These are phyloP conservation scores for Thumatha senex DNA, from an alignment of 2,888 invertebrate genomes.

Conservation along the genomic window DNA sequence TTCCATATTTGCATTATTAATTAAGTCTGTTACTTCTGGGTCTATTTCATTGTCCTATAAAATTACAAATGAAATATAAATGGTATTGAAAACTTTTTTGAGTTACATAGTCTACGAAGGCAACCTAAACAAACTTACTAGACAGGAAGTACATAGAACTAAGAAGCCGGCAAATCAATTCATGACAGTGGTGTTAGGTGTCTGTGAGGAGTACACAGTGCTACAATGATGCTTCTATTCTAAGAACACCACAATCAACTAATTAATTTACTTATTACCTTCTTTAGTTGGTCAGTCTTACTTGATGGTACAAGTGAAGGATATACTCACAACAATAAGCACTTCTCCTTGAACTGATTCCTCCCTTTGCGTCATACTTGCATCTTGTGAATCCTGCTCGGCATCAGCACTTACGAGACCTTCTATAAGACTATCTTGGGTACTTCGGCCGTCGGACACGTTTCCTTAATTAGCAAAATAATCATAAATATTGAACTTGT, in stretches of 20 bases:
- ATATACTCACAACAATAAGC: constrained; percentile 75
- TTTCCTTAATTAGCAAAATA: constrained; percentile 83
- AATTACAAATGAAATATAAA: constrained; percentile 20
- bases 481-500: constrained; percentile 80
- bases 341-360: constrained; percentile 68
- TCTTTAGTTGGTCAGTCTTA: constrained; percentile 56
- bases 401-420: constrained; percentile 75
- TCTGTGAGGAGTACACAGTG: constrained; percentile 71
- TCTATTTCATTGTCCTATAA: constrained; percentile 82
- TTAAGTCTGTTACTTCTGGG: constrained; percentile 85
- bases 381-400: constrained; percentile 77
- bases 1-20: constrained; percentile 92
- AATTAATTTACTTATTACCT: constrained; percentile 72
- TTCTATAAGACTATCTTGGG: constrained; percentile 78
- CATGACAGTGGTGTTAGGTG: constrained; percentile 73
- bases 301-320: constrained; percentile 50
- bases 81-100: not conserved
- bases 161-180: constrained; percentile 80
- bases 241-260: constrained; percentile 77
- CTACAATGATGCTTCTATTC: constrained; percentile 73
- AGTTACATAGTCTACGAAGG: constrained; percentile 48
- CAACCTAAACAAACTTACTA: constrained; percentile 49
- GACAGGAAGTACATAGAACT: constrained; percentile 55
- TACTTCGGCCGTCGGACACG: constrained; percentile 70
- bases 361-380: constrained; percentile 70